Conservation (phyloP, 2,888 invertebrate species). For the Catocala fraxini region DNA sequence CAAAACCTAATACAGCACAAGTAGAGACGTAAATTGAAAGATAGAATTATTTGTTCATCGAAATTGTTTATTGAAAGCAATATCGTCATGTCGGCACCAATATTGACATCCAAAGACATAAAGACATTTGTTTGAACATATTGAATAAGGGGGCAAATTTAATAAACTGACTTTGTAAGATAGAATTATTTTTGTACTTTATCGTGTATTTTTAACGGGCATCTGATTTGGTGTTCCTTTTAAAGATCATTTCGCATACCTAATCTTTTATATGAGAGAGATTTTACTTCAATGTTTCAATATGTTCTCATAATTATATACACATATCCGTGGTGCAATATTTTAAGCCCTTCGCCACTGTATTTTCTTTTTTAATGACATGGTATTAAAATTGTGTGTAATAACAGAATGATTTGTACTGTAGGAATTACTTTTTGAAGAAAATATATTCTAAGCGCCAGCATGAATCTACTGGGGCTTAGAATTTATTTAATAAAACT, state of each 20-base stretch:
- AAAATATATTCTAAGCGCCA: too few relatives aligned
- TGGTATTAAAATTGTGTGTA: too few relatives aligned
- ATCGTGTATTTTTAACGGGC: slow-evolving; percentile 8
- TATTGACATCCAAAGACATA: slow-evolving; percentile 22
- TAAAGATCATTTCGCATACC: neutral
- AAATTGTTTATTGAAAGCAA: slow-evolving; percentile 28
- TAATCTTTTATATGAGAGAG: neutral
- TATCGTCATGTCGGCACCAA: slow-evolving; percentile 17
- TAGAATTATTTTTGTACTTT: slow-evolving; percentile 4
- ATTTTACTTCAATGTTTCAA: too few relatives aligned
- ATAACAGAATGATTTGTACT: too few relatives aligned
- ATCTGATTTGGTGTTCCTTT: slow-evolving; percentile 1
- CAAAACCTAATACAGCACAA: slow-evolving; percentile 1
- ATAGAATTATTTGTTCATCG: slow-evolving; percentile 13
- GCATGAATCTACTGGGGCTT: too few relatives aligned
- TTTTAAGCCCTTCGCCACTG: too few relatives aligned
- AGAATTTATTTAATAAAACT: too few relatives aligned
- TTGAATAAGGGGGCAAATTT: slow-evolving; percentile 16
- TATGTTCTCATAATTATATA: too few relatives aligned
- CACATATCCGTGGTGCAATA: too few relatives aligned
- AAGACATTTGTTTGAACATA: slow-evolving; percentile 14
- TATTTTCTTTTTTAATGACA: too few relatives aligned
- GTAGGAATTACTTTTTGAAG: too few relatives aligned
- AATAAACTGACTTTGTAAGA: slow-evolving; percentile 11
- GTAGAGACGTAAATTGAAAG: slow-evolving; percentile 9